Conservation (phyloP, 1,140 invertebrate species). For the Orchestia grillus region DNA sequence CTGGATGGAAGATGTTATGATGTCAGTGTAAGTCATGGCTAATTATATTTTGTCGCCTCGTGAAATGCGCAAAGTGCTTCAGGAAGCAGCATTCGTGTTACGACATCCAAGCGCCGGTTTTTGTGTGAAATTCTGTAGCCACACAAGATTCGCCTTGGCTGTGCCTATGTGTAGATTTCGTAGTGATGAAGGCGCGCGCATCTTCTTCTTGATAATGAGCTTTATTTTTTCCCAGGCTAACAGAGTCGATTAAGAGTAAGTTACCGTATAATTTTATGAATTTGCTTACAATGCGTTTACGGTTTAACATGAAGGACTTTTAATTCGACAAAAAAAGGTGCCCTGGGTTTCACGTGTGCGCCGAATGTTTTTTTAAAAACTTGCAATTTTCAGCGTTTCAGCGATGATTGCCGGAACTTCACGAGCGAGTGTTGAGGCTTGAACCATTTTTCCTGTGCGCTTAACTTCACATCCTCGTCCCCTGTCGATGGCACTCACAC, state of each 20-base stretch:
- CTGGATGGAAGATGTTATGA: background rate
- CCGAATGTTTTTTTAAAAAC: background rate
- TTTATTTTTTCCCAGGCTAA: background rate
- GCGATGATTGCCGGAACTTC: too few species aligned
- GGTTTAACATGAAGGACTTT: background rate
- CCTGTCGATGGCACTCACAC: too few species aligned
- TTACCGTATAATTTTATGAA: background rate
- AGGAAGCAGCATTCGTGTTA: background rate
- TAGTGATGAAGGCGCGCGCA: background rate
- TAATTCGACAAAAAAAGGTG: background rate
- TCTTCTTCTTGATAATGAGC: background rate
- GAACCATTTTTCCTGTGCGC: too few species aligned
- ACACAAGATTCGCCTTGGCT: background rate
- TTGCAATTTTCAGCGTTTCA: too few species aligned
- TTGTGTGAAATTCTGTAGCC: background rate
- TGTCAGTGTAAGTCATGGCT: background rate
- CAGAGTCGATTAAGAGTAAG: background rate
- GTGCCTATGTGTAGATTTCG: background rate
- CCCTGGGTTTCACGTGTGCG: background rate
- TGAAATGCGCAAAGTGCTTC: background rate
- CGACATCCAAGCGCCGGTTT: background rate
- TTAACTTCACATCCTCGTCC: too few species aligned
- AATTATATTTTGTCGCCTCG: background rate
- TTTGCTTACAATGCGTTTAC: background rate
- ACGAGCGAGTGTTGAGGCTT: too few species aligned